Evolutionary conservation across 30 jellyfish, hydroid and myxozoan genomes (phyloP).

Genomic region (Hydractinia echinata): DNA sequence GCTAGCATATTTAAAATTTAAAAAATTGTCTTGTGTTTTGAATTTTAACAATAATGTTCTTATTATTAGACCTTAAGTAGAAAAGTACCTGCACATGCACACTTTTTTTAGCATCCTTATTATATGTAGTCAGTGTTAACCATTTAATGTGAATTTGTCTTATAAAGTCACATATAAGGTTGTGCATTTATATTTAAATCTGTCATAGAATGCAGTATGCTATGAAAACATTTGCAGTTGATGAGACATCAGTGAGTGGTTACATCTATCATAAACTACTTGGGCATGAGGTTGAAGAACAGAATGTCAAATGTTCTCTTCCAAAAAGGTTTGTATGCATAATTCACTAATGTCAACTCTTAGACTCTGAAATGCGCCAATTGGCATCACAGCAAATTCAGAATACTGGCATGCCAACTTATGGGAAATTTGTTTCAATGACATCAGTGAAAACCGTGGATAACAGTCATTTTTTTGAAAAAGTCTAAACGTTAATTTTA

Average conservation of each 20-base stretch:
- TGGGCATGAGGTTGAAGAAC: constrained; percentile 98
- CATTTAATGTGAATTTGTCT: no score
- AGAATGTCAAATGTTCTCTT: constrained; percentile 81
- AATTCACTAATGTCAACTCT: not conserved
- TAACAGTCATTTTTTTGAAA: no score
- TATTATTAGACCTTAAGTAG: not conserved
- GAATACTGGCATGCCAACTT: no score
- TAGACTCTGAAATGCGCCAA: no score
- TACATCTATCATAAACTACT: constrained; percentile 91
- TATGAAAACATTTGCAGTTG: constrained; percentile 95
- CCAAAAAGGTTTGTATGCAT: constrained; percentile 77
- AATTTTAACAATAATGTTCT: not conserved
- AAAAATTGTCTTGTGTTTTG: not conserved
- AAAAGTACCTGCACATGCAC: no score
- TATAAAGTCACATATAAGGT: no score
- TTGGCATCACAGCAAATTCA: no score
- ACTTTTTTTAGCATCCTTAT: no score
- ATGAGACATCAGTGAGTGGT: constrained; percentile 95
- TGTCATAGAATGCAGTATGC: constrained; percentile 90
- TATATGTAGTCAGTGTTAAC: no score
- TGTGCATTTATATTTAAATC: not conserved
- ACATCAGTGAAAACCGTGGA: no score
- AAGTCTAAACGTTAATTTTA: no score
- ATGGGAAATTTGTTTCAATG: no score
- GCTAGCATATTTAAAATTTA: not conserved